Base-by-base conservation (phyloP, 1,140 invertebrate species). In the Harlomillsia oculata region DNA sequence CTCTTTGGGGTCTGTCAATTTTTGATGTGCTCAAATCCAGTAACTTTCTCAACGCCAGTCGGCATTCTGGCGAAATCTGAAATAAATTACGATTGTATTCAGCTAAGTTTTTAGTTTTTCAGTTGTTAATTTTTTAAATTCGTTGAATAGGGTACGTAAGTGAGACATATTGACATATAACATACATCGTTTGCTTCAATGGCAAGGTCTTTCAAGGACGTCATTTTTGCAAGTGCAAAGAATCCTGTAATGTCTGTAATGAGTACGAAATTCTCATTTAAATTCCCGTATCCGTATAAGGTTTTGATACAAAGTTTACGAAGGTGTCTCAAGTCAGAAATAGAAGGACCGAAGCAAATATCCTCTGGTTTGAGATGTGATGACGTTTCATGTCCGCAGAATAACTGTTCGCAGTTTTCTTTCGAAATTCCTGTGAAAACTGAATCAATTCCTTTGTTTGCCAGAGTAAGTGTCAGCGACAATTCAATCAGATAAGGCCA, bases 171-270 rank as follows among this genome's bases (percentile, higher is more conserved):
- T n/a, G n/a, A n/a, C n/a, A n/a, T n/a, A 34, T 20, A 20, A 0
- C 46, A 25, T 50, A 50, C 48, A 50, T 50, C 48, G 16, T 50
- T 50, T n/a, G 34, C 39, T 50, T 39, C 48, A 16, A 50, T 37
- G 14, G 8, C 20, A 6, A 50, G 21, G 4, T 37, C 32, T 36
- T 20, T 39, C 2, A 50, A 21, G 3, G 30, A 26, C 26, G 21
- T 23, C 48, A 50, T 50, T 14, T 37, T 16, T 5, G 48, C 30
- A 9, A 50, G 18, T 25, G 32, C 48, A 25, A 50, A 39, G 23
- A 20, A 50, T n/a, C 48, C 48, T 14, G 32, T 50, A 28, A 50
- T 50, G 32, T 50, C 48, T 5, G 48, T 50, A 14, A 50, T 30
- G 1, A 50, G 34, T 37, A 50, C 34, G 14, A 36, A 50, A n/a